These are phyloP conservation scores for Ooceraea biroi DNA, from an alignment of 1,140 invertebrate species.

Conservation along the genomic window DNA sequence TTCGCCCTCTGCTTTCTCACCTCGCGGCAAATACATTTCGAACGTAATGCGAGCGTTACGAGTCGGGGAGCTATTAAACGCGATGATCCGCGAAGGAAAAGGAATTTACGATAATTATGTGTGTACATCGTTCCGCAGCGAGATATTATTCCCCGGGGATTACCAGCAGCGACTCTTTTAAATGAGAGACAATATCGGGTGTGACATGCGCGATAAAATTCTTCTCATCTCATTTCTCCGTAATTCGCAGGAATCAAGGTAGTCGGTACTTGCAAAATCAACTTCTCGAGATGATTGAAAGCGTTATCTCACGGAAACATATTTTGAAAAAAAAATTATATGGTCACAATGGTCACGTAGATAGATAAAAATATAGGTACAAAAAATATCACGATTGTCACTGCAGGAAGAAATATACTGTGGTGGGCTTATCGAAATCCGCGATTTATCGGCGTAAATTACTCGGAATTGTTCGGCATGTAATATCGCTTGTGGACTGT, in stretches of 20 bases:
- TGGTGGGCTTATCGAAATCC: conserved; percentile 11
- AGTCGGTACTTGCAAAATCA: not conserved
- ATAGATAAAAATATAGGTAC: not conserved
- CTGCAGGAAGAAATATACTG: not conserved
- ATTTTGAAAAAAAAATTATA: not conserved
- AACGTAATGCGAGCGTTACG: not conserved
- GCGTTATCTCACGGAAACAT: too few species aligned
- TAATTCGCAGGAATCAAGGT: not conserved
- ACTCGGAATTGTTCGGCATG: conserved; percentile 7
- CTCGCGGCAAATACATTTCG: not conserved
- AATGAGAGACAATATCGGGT: not conserved
- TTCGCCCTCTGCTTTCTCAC: not conserved
- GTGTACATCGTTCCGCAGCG: not conserved
- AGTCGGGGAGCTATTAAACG: not conserved
- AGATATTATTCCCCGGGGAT: not conserved
- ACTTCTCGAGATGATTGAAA: not conserved
- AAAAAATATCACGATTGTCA: not conserved
- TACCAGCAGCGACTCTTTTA: not conserved
- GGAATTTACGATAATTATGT: conserved; percentile 22
- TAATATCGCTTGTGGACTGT: conserved; percentile 24
- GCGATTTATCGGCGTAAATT: conserved; percentile 17
- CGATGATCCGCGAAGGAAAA: not conserved
- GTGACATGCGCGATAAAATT: not conserved
- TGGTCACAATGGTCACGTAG: not conserved
- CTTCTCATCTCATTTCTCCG: not conserved